These are phyloP conservation scores for Pagetopsis macropterus DNA, from an alignment of 2,797 vertebrate genomes.

Conservation along the genomic window DNA sequence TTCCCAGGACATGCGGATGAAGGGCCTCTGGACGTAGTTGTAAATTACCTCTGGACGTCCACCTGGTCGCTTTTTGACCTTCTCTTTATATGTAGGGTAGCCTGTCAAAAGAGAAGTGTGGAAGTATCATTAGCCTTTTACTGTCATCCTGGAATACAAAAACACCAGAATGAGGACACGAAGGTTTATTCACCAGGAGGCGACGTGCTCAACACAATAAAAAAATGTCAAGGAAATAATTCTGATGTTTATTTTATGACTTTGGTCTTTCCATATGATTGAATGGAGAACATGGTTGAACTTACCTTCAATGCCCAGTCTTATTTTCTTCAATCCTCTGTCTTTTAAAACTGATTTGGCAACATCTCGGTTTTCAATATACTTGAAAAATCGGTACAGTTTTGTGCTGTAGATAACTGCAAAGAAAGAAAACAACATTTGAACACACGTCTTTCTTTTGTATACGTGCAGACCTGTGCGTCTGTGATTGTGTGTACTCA, in stretches of 20 bases:
- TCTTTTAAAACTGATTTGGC: conserved; percentile 99
- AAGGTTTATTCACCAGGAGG: background rate
- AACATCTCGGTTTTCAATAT: conserved; percentile 98
- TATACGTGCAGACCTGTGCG: background rate
- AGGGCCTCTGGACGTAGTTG: conserved; percentile 97
- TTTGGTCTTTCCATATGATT: background rate
- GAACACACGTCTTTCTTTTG: background rate
- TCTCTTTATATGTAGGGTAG: conserved; percentile 98
- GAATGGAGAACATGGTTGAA: background rate
- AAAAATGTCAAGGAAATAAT: background rate
- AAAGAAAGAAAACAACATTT: conserved; percentile 53
- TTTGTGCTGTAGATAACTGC: conserved; percentile 99
- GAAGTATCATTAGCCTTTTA: background rate
- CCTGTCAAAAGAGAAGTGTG: conserved; percentile 75
- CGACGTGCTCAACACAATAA: background rate
- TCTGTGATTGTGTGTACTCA: conserved; percentile 71
- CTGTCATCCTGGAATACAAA: background rate
- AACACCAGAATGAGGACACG: background rate
- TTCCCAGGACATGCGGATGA: conserved; percentile 99
- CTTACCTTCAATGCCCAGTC: conserved; percentile 98
- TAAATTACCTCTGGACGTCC: conserved; percentile 97
- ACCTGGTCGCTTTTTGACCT: conserved; percentile 95
- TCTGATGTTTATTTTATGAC: background rate
- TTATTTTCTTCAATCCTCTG: conserved; percentile 97
- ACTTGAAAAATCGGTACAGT: conserved; percentile 99